Base-by-base conservation (phyloP, 2,888 invertebrate species). In the Melanostoma scalare region DNA sequence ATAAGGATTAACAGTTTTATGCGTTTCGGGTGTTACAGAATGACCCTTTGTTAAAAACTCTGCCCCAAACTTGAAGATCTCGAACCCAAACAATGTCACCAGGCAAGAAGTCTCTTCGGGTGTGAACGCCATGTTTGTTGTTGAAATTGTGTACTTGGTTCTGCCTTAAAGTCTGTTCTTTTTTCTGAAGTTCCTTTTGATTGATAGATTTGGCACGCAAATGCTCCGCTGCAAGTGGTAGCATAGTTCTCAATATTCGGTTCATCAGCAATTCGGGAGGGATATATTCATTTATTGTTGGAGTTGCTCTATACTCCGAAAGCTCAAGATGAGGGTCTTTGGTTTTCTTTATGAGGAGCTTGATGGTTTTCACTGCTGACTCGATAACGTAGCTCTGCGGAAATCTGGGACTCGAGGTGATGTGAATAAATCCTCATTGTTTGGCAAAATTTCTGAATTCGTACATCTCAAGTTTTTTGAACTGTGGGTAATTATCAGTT, bases 341-440 rank as follows among this genome's bases (percentile, higher is more conserved):
- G 9, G 20, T 68, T 56, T 69, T 69, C 30, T 50, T 69, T 10
- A 69, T 9, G 36, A 69, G 42, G 3, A 33, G 10, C 46, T 68
- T 68, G 1, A 46, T 9, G 3, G 9, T 55, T 48, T 67, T 67
- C 10, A 67, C 44, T 10, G 67, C 35, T 20, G 53, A 53, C 33
- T 67, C 53, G 3, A 53, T 67, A 8, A 35, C 53, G 9, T 55
- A 44, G 20, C 82, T 80, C 63, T 65, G 80, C 58, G 72, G 79
- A 68, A 56, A 85, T 85, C 65, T 80, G 33, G 53, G 67, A n/a
- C 67, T n/a, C n/a, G n/a, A n/a, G n/a, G n/a, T n/a, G n/a, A n/a
- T n/a, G n/a, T n/a, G n/a, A n/a, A n/a, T n/a, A n/a, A n/a, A n/a
- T n/a, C n/a, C n/a, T n/a, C n/a, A n/a, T n/a, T n/a, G n/a, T n/a